Conservation (phyloP, 1,140 invertebrate species). For the Mycetomoellerius zeteki region DNA sequence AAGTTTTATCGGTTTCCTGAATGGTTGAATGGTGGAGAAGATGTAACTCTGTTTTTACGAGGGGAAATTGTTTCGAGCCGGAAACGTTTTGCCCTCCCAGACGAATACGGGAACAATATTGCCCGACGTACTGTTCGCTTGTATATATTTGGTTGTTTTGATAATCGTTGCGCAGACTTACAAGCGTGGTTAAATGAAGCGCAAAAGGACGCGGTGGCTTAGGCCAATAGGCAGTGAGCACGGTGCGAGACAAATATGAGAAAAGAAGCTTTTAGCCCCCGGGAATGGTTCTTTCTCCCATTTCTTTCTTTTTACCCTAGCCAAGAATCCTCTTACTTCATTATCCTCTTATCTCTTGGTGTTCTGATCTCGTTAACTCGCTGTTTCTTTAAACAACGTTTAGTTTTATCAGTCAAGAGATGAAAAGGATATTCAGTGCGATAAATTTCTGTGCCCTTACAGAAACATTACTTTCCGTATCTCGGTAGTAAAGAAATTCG, state of each 20-base stretch:
- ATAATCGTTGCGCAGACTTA: slow-evolving; percentile 25
- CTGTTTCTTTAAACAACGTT: slow-evolving; percentile 1
- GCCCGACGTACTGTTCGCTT: not conserved
- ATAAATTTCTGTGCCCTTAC: slow-evolving; percentile 17
- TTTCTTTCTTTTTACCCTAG: slow-evolving; percentile 51
- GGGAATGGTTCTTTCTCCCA: slow-evolving; percentile 16
- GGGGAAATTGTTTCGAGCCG: slow-evolving; percentile 48
- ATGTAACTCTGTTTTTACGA: not conserved
- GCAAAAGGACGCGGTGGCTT: slow-evolving; percentile 38
- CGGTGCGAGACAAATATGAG: slow-evolving; percentile 50
- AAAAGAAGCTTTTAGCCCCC: slow-evolving; percentile 65
- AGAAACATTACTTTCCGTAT: not conserved
- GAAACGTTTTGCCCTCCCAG: slow-evolving; percentile 32
- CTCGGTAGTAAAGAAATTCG: not conserved
- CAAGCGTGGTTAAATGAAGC: slow-evolving; percentile 58
- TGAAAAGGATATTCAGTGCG: not conserved
- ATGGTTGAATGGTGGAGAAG: not conserved
- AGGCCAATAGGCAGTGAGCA: slow-evolving; percentile 46
- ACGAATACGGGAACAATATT: not conserved
- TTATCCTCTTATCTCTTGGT: slow-evolving; percentile 15
- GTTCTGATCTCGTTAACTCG: slow-evolving; percentile 34
- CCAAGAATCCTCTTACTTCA: slow-evolving; percentile 60
- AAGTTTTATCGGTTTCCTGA: not conserved
- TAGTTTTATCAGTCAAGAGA: slow-evolving; percentile 25
- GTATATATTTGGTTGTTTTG: not conserved